Conservation (phyloP, 2,888 invertebrate genomes). For the Aquatica leii region DNA sequence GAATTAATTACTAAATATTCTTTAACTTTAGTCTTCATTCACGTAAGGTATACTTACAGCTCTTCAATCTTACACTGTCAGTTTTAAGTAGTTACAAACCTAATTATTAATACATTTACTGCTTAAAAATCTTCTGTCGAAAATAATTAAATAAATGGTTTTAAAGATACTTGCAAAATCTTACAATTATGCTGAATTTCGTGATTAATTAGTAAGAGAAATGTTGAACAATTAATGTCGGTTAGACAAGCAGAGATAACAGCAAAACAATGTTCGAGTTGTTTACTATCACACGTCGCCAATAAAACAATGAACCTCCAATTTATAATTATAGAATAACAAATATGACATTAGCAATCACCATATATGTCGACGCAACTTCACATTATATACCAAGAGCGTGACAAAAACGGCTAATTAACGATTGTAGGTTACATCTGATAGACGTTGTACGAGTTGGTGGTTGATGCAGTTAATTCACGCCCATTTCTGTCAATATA, state of each 20-base stretch:
- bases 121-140: conserved; percentile 4
- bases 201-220: conserved; percentile 17
- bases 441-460: conserved; percentile 29
- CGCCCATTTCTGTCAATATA: conserved; percentile 33
- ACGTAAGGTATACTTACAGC: conserved; percentile 7
- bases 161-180: not conserved
- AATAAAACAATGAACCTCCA: conserved; percentile 32
- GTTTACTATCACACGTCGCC: conserved; percentile 30
- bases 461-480: conserved; percentile 30
- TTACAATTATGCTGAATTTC: not conserved
- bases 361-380: conserved; percentile 26
- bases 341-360: conserved; percentile 31
- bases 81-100: conserved; percentile 10
- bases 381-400: conserved; percentile 23
- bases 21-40: not conserved
- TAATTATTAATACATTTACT: conserved; percentile 21
- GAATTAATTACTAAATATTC: not conserved
- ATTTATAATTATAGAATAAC: conserved; percentile 30
- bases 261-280: conserved; percentile 34
- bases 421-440: conserved; percentile 32
- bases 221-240: conserved; percentile 28
- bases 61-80: conserved; percentile 17
- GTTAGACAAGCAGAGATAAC: conserved; percentile 26
- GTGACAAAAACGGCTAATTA: conserved; percentile 33
- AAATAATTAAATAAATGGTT: conserved; percentile 6